Conservation (phyloP, 2,888 invertebrate species). For the Eupithecia insigniata region DNA sequence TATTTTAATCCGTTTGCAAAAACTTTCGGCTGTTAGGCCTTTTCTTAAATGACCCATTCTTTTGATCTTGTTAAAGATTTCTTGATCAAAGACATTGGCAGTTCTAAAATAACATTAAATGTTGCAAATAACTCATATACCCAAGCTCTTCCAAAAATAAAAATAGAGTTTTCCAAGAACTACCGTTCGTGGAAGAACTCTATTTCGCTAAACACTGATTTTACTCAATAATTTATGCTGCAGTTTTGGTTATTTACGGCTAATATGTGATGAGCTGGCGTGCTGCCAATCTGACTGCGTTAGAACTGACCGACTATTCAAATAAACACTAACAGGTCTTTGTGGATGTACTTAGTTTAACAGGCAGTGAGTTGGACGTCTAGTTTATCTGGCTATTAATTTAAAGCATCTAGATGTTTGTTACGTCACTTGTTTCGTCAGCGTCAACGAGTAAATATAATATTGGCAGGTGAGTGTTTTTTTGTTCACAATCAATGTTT, state of each 20-base stretch:
- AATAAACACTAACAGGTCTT: constrained; percentile 20
- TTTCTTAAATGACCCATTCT: not conserved
- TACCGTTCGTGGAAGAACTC: not conserved
- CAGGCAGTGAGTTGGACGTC: not conserved
- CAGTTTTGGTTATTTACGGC: constrained; percentile 7
- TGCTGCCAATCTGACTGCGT: constrained; percentile 13
- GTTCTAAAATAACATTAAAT: not conserved
- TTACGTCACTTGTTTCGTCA: not conserved
- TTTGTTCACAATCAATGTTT: too few relatives aligned
- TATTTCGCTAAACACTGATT: constrained; percentile 7
- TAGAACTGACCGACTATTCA: constrained; percentile 12
- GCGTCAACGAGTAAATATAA: not conserved
- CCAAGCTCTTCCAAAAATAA: not conserved
- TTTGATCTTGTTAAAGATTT: not conserved
- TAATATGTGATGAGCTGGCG: constrained; percentile 16
- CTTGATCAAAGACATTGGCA: not conserved
- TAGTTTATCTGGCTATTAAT: not conserved
- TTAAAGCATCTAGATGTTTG: not conserved
- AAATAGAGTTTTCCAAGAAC: not conserved
- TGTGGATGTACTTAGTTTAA: constrained; percentile 7
- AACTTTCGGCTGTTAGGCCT: not conserved
- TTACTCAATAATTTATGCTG: constrained; percentile 9
- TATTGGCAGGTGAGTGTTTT: too few relatives aligned
- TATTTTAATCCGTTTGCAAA: not conserved
- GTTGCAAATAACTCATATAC: not conserved